A percentile compares a stretch with the other conserved stretches of the same genome.
Conservation (phyloP, 2,113 vertebrate genomes). For the Leptobrachium leishanense region DNA sequence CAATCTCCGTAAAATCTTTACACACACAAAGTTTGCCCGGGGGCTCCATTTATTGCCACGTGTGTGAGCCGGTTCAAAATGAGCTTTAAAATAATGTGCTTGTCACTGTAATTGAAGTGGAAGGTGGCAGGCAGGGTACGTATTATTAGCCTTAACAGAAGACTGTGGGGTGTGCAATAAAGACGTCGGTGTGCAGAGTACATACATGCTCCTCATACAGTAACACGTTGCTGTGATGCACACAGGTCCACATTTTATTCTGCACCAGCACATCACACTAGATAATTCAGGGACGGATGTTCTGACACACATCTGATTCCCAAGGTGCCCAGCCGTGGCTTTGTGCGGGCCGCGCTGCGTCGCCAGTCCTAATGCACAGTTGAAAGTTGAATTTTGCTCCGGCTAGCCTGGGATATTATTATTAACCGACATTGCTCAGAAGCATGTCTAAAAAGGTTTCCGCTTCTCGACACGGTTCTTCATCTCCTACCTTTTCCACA, state of each 20-base stretch:
- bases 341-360: background rate
- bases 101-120: too few relatives aligned
- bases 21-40: too few relatives aligned
- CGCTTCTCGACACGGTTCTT: slow-evolving; percentile 28
- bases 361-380: slow-evolving; percentile 8
- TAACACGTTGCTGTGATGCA: background rate
- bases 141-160: too few relatives aligned
- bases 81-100: too few relatives aligned
- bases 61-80: too few relatives aligned
- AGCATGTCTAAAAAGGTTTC: slow-evolving; percentile 35
- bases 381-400: slow-evolving; percentile 3
- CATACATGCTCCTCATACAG: too few relatives aligned
- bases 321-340: background rate
- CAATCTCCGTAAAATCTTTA: too few relatives aligned
- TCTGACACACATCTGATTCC: slow-evolving; percentile 9
- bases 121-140: too few relatives aligned
- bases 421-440: slow-evolving; percentile 37
- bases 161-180: too few relatives aligned
- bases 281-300: slow-evolving; percentile 15
- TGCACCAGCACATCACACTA: background rate
- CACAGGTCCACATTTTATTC: background rate
- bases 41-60: too few relatives aligned
- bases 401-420: slow-evolving; percentile 26
- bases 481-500: slow-evolving; percentile 84
- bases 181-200: too few relatives aligned